Evolutionary conservation across 2,888 invertebrate species (phyloP).

Genomic region (Eustalomyia histrio): DNA sequence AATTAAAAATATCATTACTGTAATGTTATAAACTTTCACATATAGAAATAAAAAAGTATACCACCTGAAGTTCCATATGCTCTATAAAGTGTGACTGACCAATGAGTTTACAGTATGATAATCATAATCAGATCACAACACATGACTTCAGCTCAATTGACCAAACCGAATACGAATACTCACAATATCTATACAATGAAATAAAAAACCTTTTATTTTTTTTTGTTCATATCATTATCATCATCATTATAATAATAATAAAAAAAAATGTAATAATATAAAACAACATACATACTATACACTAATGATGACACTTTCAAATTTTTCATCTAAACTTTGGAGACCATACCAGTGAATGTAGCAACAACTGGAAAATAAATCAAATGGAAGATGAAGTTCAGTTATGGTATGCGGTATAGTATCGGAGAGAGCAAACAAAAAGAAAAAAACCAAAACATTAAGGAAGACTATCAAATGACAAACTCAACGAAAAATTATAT

Average conservation of each 20-base stretch:
- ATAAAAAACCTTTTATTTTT: conserved; percentile 7
- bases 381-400: conserved; percentile 50
- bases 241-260: conserved; percentile 44
- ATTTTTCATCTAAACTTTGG: conserved; percentile 50
- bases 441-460: neutral
- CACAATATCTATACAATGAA: neutral
- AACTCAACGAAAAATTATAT: conserved; percentile 43
- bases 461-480: conserved; percentile 51
- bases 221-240: conserved; percentile 55
- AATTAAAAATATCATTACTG: neutral
- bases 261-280: conserved; percentile 1
- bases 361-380: conserved; percentile 44
- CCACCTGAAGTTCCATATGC: neutral
- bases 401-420: neutral
- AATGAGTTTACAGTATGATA: conserved; percentile 21
- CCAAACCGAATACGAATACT: conserved; percentile 17
- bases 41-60: neutral
- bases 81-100: conserved; percentile 48
- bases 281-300: conserved; percentile 34
- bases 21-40: neutral
- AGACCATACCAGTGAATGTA: neutral
- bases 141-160: conserved; percentile 62
- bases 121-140: conserved; percentile 62
- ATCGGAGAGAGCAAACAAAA: conserved; percentile 23
- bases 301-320: conserved; percentile 64